phyloP scores from a whole-genome alignment of 2,888 invertebrate genomes.

The Leptopilina drosophilae region DNA sequence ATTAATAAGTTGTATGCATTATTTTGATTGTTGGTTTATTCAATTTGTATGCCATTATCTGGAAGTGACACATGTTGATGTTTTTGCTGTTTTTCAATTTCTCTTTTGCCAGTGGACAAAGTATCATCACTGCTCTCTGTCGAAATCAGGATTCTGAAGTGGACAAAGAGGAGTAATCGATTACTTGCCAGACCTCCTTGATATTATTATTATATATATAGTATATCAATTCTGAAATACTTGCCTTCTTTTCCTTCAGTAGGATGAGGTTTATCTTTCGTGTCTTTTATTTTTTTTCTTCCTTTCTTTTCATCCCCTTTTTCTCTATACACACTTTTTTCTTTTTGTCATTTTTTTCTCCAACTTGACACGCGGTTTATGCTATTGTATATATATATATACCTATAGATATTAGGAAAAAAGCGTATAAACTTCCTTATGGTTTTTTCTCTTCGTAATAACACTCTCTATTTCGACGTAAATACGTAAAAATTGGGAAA shows the following conservation, averaged over 20 bases:
- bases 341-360: slow-evolving; percentile 32
- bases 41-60: background rate
- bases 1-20: background rate
- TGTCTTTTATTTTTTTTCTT: background rate
- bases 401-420: slow-evolving; percentile 21
- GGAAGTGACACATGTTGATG: background rate
- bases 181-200: slow-evolving; percentile 13
- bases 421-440: slow-evolving; percentile 35
- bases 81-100: slow-evolving; percentile 18
- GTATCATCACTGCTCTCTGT: slow-evolving; percentile 30
- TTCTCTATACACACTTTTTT: background rate
- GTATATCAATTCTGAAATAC: slow-evolving; percentile 15
- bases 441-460: slow-evolving; percentile 39
- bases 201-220: too few relatives aligned
- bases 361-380: slow-evolving; percentile 33
- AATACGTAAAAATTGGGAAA: too few relatives aligned
- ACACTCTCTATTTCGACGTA: too few relatives aligned
- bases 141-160: slow-evolving; percentile 29
- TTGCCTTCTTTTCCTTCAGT: background rate
- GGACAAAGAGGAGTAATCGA: slow-evolving; percentile 26
- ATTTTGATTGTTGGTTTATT: background rate
- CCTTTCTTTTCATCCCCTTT: background rate
- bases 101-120: background rate
- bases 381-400: slow-evolving; percentile 41
- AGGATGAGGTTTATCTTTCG: background rate